A percentile compares a stretch with the other conserved stretches of the same genome.
Conservation (phyloP, 2,888 invertebrate genomes). For the Caenorhabditis doughertyi region DNA sequence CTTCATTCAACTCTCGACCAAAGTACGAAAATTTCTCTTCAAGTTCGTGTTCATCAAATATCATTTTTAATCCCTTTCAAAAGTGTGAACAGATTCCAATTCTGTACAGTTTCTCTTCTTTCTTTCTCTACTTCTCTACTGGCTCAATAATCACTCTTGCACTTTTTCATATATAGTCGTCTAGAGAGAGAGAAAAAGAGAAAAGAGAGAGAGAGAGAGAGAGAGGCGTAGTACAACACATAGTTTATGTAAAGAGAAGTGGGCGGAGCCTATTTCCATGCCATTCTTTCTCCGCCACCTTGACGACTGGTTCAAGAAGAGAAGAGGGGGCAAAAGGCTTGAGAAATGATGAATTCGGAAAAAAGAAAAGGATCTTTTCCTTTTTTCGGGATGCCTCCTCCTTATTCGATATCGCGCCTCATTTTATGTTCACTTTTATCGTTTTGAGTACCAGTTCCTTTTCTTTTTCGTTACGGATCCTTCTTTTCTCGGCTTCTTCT, state of each 20-base stretch:
- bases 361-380: slow-evolving; percentile 1
- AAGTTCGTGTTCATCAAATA: no score
- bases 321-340: not conserved
- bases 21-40: no score
- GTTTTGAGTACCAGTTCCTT: slow-evolving; percentile 24
- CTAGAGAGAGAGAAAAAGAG: not conserved
- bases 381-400: not conserved
- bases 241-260: slow-evolving; percentile 27
- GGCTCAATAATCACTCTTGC: slow-evolving; percentile 20
- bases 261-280: slow-evolving; percentile 42
- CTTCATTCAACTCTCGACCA: no score
- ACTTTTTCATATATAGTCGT: not conserved
- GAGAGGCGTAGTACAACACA: not conserved
- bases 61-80: not conserved
- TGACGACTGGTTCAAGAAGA: slow-evolving; percentile 35
- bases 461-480: not conserved
- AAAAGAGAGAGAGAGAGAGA: not conserved
- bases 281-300: slow-evolving; percentile 23
- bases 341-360: not conserved
- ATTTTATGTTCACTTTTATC: slow-evolving; percentile 16
- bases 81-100: not conserved
- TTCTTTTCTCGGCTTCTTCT: not conserved
- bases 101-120: slow-evolving; percentile 11
- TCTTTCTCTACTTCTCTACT: slow-evolving; percentile 17
- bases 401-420: not conserved